phyloP scores from a whole-genome alignment of 2,888 invertebrate species.

The Drosophila prolongata region DNA sequence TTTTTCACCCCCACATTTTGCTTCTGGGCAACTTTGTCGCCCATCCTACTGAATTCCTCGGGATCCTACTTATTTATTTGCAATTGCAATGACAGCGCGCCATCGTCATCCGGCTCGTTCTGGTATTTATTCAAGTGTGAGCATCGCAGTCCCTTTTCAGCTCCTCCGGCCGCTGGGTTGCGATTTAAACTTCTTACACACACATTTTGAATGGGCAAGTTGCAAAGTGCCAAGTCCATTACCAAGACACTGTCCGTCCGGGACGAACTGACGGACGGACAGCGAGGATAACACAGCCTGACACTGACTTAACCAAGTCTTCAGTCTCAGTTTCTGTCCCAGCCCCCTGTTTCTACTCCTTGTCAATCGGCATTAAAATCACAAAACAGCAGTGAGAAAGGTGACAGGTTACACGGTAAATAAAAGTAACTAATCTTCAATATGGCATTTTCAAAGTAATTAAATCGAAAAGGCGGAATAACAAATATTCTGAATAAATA shows the following conservation, averaged over 20 bases:
- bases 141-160: conserved; percentile 49
- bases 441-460: neutral
- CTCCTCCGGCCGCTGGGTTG: conserved; percentile 56
- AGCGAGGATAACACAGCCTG: conserved; percentile 59
- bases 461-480: neutral
- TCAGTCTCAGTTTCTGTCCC: conserved; percentile 15
- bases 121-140: conserved; percentile 78
- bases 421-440: neutral
- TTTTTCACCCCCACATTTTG: neutral
- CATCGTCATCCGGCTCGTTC: conserved; percentile 65
- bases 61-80: conserved; percentile 72
- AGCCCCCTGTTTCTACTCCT: conserved; percentile 33
- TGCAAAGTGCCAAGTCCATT: conserved; percentile 78
- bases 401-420: conserved; percentile 24
- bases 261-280: conserved; percentile 20
- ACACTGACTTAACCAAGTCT: conserved; percentile 43
- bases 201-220: conserved; percentile 77
- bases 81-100: conserved; percentile 72
- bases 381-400: conserved; percentile 63
- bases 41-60: conserved; percentile 42
- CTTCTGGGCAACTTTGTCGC: conserved; percentile 56
- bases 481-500: no score
- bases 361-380: conserved; percentile 78
- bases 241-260: conserved; percentile 48
- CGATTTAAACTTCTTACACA: conserved; percentile 80